These are phyloP conservation scores for Dipodomys merriami DNA, from an alignment of 2,113 vertebrate genomes.

Conservation along the genomic window DNA sequence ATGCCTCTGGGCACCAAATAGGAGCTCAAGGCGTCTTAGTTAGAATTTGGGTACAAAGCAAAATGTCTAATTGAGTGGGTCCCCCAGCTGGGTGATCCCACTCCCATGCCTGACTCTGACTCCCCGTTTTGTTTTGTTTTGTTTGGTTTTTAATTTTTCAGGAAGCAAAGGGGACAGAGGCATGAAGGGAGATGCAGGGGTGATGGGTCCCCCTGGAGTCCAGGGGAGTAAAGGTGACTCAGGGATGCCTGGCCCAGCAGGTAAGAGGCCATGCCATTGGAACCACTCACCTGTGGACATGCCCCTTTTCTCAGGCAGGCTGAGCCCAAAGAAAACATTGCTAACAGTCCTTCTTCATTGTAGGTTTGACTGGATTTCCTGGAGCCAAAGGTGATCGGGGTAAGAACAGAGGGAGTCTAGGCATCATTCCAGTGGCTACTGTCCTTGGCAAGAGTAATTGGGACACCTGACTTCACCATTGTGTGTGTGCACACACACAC, in stretches of 20 bases:
- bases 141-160: conserved; percentile 6
- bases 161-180: conserved; percentile 82
- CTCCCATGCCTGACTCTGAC: not conserved
- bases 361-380: conserved; percentile 79
- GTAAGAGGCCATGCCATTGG: conserved; percentile 67
- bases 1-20: too few species aligned
- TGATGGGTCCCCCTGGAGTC: conserved; percentile 62
- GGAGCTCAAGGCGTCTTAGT: not conserved
- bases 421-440: not conserved
- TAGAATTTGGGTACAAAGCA: not conserved
- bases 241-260: conserved; percentile 71
- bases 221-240: conserved; percentile 71
- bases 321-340: not conserved
- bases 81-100: too few species aligned
- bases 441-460: not conserved
- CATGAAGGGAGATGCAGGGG: conserved; percentile 75
- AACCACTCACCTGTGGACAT: too few species aligned
- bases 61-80: not conserved
- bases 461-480: not conserved
- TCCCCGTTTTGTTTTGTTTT: not conserved
- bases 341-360: conserved; percentile 54
- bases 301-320: not conserved
- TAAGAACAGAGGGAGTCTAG: conserved; percentile 64
- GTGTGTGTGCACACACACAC: too few species aligned
- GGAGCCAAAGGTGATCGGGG: conserved; percentile 85